Evolutionary conservation across 2,113 vertebrate species (phyloP).

Genomic region (Azemiops feae): DNA sequence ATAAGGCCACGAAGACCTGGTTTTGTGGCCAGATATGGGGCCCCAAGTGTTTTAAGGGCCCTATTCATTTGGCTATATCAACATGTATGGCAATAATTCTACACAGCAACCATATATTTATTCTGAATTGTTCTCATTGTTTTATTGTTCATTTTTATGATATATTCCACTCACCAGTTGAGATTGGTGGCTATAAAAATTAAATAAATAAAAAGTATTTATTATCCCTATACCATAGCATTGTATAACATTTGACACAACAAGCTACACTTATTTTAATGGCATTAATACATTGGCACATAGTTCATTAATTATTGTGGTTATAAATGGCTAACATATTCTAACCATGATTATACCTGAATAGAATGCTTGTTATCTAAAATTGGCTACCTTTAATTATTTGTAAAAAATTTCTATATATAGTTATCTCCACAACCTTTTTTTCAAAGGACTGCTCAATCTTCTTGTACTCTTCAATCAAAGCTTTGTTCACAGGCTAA

Average conservation of each 20-base stretch:
- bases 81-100: neutral
- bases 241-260: neutral
- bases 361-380: neutral
- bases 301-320: neutral
- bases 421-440: neutral
- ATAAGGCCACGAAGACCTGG: neutral
- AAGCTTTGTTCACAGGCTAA: neutral
- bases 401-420: neutral
- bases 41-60: neutral
- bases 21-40: neutral
- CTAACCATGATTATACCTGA: neutral
- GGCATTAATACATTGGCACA: neutral
- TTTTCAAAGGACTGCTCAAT: neutral
- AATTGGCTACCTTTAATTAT: neutral
- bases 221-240: neutral
- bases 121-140: neutral
- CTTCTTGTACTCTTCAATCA: neutral
- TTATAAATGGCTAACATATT: neutral
- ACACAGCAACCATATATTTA: neutral
- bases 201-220: neutral
- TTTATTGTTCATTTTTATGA: neutral
- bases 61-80: neutral
- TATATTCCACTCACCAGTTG: neutral
- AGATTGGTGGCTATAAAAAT: neutral
- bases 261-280: neutral